Base-by-base conservation (phyloP, 2,113 vertebrate species). In the Protomyctophum bolini region DNA sequence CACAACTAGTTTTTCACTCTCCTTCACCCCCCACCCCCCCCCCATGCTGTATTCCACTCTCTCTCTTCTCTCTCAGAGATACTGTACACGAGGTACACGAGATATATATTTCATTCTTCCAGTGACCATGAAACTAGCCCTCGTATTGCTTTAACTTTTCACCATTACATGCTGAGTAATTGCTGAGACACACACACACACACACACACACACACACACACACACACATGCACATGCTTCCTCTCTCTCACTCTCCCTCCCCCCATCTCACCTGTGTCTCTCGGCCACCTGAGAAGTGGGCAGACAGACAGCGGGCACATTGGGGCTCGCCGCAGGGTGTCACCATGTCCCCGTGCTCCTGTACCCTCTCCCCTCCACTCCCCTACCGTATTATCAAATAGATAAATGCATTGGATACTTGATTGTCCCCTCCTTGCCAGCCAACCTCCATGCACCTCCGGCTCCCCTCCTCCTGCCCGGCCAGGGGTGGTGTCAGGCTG, bases 401-500 rank as follows among this genome's bases (percentile, higher is more conserved):
- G 82, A 89, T 85, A 81, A 87, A 90, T 83, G 83, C 80, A 86
- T 85, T 87, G 80, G 81, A 78, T 75, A 77, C 66, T 33, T 79
- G 80, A 86, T 85, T 75, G 73, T 81, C 79, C 76, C 70, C 76
- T 57, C 58, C 89, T 41, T 41, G 77, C 84, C 81, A 83, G 77
- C 84, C 81, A 83, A 77, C 87, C 85, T 87, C 84, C 80, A 21
- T 21, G 21, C 21, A 84, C 82, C 85, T 80, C 79, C 65, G 63
- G 68, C 52, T 74, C 73, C 28, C 10, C 14, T 12, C 88, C 84
- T 86, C 85, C 84, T 86, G 87, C 87, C 85, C 75, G 78, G 81
- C 84, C 75, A 68, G 58, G 58, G 58, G n/a, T 66, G 77, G 82
- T 89, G 87, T 91, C 89, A 84, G 87, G 89, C 89, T 91, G 91